These are phyloP conservation scores for Arenaria interpres DNA, from an alignment of 2,113 vertebrate genomes.

Conservation along the genomic window DNA sequence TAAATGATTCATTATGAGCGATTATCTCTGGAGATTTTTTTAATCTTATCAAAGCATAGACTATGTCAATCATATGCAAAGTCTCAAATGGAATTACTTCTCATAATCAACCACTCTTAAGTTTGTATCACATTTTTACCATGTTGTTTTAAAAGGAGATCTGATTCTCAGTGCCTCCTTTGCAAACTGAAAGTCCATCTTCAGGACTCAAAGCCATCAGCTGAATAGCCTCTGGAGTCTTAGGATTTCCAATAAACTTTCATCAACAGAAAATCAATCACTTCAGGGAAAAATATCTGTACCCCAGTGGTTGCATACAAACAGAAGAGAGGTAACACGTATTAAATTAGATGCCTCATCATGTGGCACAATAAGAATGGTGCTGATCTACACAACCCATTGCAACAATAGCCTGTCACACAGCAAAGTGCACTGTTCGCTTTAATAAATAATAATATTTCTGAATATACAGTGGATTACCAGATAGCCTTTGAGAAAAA, in stretches of 20 bases:
- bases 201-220: background rate
- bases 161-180: conserved; percentile 10
- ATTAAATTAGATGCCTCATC: conserved; percentile 30
- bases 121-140: conserved; percentile 42
- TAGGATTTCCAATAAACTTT: conserved; percentile 52
- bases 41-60: conserved; percentile 59
- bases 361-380: background rate
- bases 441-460: conserved; percentile 11
- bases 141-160: conserved; percentile 7
- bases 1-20: conserved; percentile 66
- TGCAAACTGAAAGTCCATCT: background rate
- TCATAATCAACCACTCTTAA: conserved; percentile 42
- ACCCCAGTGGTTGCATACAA: background rate
- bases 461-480: background rate
- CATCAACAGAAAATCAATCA: conserved; percentile 50
- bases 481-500: background rate
- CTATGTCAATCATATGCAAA: conserved; percentile 55
- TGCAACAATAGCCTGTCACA: background rate
- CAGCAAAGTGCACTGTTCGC: background rate
- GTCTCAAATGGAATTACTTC: conserved; percentile 43
- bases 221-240: conserved; percentile 17
- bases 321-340: background rate
- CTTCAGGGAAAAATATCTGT: conserved; percentile 10
- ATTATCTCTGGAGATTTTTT: conserved; percentile 62
- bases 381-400: background rate